These are phyloP conservation scores for Brachynemurus nebulosus DNA, from an alignment of 2,888 invertebrate species.

Conservation along the genomic window DNA sequence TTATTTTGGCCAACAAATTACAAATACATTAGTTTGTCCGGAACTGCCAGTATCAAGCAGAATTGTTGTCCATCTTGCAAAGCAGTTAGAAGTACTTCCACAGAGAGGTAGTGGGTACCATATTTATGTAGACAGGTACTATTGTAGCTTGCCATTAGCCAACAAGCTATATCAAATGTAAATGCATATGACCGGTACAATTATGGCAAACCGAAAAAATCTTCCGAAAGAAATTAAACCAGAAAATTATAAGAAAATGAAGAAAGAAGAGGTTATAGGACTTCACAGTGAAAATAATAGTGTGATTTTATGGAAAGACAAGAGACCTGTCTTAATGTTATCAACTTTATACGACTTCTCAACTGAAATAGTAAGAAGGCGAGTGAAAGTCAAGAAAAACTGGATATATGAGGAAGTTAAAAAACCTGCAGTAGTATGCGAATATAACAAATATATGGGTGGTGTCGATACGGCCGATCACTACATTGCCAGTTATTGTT, in stretches of 20 bases:
- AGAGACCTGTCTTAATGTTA: not conserved
- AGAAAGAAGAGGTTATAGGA: slow-evolving; percentile 2
- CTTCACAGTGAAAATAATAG: not conserved
- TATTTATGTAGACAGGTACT: slow-evolving; percentile 17
- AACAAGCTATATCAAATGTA: slow-evolving; percentile 16
- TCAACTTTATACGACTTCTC: not conserved
- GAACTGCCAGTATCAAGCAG: slow-evolving; percentile 16
- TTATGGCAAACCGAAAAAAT: not conserved
- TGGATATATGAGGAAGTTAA: too few relatives aligned
- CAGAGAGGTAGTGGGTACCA: slow-evolving; percentile 18
- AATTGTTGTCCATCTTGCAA: slow-evolving; percentile 15
- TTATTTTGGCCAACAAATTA: slow-evolving; percentile 18
- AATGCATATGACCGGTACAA: slow-evolving; percentile 13
- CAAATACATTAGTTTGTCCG: slow-evolving; percentile 13
- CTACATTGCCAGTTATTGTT: slow-evolving; percentile 19
- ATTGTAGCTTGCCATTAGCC: slow-evolving; percentile 15
- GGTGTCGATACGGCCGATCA: slow-evolving; percentile 19
- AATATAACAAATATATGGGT: too few relatives aligned
- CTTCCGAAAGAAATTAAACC: not conserved
- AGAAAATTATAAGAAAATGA: not conserved
- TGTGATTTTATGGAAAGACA: not conserved
- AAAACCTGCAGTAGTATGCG: too few relatives aligned
- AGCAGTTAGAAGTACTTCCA: slow-evolving; percentile 13
- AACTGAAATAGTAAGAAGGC: too few relatives aligned
- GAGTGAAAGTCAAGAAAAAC: too few relatives aligned